Conservation (phyloP, 2,797 vertebrate species). For the Spheniscus humboldti region DNA sequence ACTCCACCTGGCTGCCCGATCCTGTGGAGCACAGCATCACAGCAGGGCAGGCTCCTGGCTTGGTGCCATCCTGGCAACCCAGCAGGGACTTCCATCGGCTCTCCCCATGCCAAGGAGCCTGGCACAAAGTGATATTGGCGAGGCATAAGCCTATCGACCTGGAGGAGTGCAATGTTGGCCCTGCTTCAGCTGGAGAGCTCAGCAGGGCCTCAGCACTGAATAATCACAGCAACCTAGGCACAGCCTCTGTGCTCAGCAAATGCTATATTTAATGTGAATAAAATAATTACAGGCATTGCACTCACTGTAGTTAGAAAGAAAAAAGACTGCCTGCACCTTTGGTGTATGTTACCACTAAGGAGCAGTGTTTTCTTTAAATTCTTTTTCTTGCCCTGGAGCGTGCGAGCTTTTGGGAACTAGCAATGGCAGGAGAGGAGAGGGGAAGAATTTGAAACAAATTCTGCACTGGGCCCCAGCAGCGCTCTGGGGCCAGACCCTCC, state of each 20-base stretch:
- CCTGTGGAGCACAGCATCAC: neutral
- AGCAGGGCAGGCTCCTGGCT: neutral
- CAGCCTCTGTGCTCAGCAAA: neutral
- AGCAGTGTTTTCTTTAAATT: neutral
- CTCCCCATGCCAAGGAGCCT: neutral
- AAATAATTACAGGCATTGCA: neutral
- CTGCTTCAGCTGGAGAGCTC: neutral
- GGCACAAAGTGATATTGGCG: neutral
- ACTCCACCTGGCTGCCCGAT: neutral
- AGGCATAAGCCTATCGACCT: neutral
- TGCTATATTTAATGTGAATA: neutral
- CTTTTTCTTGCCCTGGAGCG: neutral
- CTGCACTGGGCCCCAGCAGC: neutral
- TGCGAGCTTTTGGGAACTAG: neutral
- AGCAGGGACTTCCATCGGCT: neutral
- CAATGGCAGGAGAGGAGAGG: neutral
- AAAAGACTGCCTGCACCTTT: neutral
- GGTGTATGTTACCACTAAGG: neutral
- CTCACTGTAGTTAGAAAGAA: neutral
- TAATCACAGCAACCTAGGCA: neutral
- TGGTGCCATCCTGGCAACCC: neutral
- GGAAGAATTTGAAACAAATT: neutral
- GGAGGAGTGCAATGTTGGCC: neutral
- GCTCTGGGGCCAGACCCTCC: neutral
- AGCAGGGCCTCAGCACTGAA: neutral